phyloP scores from a whole-genome alignment of 2,888 invertebrate species.

The Cotesia congregata region DNA sequence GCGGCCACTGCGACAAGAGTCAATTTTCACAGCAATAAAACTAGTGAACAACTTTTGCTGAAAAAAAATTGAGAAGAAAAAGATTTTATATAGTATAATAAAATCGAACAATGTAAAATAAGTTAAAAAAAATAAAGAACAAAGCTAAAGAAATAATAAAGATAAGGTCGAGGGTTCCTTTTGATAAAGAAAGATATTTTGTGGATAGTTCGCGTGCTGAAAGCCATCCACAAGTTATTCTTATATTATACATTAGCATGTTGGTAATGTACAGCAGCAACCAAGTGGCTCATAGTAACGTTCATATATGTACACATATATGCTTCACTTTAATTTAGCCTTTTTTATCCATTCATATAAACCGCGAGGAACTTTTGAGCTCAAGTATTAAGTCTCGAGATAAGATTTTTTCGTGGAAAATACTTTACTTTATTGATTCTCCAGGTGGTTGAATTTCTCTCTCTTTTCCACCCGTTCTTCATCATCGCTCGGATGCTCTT shows the following conservation, averaged over 20 bases:
- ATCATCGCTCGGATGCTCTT: conserved; percentile 11
- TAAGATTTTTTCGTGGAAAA: conserved; percentile 13
- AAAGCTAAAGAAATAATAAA: conserved; percentile 31
- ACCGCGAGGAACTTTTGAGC: not conserved
- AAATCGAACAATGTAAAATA: not conserved
- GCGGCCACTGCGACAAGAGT: not conserved
- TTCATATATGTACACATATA: conserved; percentile 12
- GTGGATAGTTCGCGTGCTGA: conserved; percentile 21
- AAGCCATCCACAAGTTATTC: conserved; percentile 16
- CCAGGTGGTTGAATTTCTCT: conserved; percentile 35
- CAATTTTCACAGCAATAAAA: not conserved
- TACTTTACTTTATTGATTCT: conserved; percentile 43
- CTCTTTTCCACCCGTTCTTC: conserved; percentile 19
- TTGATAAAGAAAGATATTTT: conserved; percentile 25
- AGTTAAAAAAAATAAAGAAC: conserved; percentile 18
- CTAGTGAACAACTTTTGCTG: not conserved
- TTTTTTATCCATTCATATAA: conserved; percentile 33
- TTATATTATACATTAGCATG: conserved; percentile 23
- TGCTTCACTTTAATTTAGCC: not conserved
- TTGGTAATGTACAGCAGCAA: conserved; percentile 13
- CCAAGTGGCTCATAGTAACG: conserved; percentile 12
- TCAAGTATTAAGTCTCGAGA: not conserved
- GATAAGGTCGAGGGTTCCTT: conserved; percentile 34
- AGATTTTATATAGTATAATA: not conserved
- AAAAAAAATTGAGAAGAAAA: conserved; percentile 6